A percentile compares a stretch with the other conserved stretches of the same genome.
phyloP scores from a whole-genome alignment of 2,888 invertebrate genomes.

The Drosophila leonis region DNA sequence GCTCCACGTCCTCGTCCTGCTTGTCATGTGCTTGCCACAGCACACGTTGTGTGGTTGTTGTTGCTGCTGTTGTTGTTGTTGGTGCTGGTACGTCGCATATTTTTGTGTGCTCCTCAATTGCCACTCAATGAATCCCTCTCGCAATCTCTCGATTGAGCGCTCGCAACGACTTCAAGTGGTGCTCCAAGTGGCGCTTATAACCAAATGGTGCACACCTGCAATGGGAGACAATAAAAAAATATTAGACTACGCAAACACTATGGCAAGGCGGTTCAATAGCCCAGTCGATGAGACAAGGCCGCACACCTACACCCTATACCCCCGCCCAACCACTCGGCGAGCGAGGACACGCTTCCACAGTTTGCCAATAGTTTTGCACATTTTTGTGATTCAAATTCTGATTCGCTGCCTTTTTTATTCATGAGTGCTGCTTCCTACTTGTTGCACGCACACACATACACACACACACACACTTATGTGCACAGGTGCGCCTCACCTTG shows the following conservation, averaged over 20 bases:
- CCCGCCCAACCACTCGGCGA: background rate
- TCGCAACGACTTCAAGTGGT: conserved; percentile 48
- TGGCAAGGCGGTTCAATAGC: conserved; percentile 47
- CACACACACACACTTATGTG: conserved; percentile 19
- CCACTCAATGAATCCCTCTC: conserved; percentile 38
- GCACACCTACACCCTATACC: conserved; percentile 13
- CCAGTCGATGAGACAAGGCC: conserved; percentile 61
- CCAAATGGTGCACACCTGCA: conserved; percentile 60
- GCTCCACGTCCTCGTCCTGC: conserved; percentile 29
- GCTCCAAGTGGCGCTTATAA: conserved; percentile 62
- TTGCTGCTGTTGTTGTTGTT: conserved; percentile 23
- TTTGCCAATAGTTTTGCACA: conserved; percentile 71
- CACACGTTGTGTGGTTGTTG: conserved; percentile 26
- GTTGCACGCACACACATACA: conserved; percentile 40
- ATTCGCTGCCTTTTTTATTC: conserved; percentile 40
- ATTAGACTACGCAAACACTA: conserved; percentile 29
- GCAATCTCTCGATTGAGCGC: conserved; percentile 41
- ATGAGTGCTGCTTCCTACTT: conserved; percentile 48
- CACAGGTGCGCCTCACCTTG: conserved; percentile 30
- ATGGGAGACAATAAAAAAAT: conserved; percentile 35
- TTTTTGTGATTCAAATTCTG: conserved; percentile 54
- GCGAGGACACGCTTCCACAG: conserved; percentile 30
- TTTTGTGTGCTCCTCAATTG: conserved; percentile 40
- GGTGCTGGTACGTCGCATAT: conserved; percentile 42
- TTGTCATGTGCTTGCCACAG: conserved; percentile 68